phyloP scores from a whole-genome alignment of 2,888 invertebrate genomes.

The Priocnemis perturbator region DNA sequence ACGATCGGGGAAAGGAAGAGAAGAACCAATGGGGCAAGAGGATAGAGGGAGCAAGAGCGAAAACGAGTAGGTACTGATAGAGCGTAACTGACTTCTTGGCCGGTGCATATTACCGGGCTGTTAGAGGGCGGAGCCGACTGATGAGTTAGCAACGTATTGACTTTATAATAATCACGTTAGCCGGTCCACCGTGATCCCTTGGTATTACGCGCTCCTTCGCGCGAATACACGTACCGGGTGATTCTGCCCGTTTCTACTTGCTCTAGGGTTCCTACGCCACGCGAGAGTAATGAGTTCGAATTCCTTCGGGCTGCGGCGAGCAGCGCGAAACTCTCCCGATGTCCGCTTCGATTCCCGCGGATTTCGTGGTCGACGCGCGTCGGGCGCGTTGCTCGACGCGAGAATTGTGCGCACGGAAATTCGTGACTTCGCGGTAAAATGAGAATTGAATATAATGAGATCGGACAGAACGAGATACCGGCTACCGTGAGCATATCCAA shows the following conservation, averaged over 20 bases:
- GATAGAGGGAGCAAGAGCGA: conserved; percentile 30
- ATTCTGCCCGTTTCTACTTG: conserved; percentile 21
- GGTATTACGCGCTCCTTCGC: conserved; percentile 66
- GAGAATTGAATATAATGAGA: too few species aligned
- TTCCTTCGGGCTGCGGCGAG: too few species aligned
- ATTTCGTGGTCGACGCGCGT: too few species aligned
- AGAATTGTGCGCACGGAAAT: too few species aligned
- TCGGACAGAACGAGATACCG: too few species aligned
- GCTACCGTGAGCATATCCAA: too few species aligned
- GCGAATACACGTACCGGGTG: conserved; percentile 66
- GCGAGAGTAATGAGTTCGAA: conserved; percentile 7
- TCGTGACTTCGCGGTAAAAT: too few species aligned
- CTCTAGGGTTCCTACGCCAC: background rate
- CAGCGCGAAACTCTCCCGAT: too few species aligned
- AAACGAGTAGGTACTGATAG: conserved; percentile 59
- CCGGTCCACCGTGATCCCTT: conserved; percentile 65
- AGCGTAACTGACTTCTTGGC: conserved; percentile 73
- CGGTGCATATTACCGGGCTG: conserved; percentile 74
- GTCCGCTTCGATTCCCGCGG: too few species aligned
- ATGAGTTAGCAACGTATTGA: conserved; percentile 76
- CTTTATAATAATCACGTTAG: conserved; percentile 76
- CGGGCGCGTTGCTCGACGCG: too few species aligned
- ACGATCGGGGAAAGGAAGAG: conserved; percentile 21
- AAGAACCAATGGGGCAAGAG: conserved; percentile 20
- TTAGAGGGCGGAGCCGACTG: conserved; percentile 74